phyloP scores from a whole-genome alignment of 2,797 vertebrate species.

The Notamacropus eugenii region DNA sequence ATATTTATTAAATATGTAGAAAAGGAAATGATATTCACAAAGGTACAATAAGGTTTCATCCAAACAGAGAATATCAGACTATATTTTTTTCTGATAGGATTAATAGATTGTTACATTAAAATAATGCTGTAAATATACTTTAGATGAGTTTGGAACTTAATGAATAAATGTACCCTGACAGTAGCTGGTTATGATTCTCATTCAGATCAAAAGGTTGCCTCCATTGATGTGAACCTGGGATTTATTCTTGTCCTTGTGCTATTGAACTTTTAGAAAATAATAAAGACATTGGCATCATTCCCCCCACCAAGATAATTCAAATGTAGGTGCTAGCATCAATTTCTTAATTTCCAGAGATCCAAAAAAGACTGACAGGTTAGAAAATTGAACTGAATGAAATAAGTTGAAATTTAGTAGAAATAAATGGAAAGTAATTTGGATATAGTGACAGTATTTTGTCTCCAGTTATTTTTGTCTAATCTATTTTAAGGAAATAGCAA shows the following conservation, averaged over 20 bases:
- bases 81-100: background rate
- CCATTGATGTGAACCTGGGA: background rate
- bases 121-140: background rate
- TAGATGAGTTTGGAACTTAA: background rate
- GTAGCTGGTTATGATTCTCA: background rate
- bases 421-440: background rate
- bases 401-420: background rate
- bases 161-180: background rate
- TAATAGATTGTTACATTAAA: background rate
- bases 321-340: background rate
- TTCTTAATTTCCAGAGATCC: background rate
- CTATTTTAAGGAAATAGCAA: background rate
- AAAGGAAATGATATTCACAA: background rate
- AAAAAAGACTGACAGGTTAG: background rate
- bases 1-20: background rate
- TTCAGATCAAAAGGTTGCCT: background rate
- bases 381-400: background rate
- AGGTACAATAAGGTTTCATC: background rate
- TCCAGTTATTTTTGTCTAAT: background rate
- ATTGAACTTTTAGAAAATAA: background rate
- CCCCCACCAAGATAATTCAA: background rate
- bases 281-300: background rate
- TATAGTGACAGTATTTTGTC: background rate
- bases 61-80: background rate
- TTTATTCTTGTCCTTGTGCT: background rate